phyloP scores from a whole-genome alignment of 2,113 vertebrate species.

The Plecturocebus donacophilus region DNA sequence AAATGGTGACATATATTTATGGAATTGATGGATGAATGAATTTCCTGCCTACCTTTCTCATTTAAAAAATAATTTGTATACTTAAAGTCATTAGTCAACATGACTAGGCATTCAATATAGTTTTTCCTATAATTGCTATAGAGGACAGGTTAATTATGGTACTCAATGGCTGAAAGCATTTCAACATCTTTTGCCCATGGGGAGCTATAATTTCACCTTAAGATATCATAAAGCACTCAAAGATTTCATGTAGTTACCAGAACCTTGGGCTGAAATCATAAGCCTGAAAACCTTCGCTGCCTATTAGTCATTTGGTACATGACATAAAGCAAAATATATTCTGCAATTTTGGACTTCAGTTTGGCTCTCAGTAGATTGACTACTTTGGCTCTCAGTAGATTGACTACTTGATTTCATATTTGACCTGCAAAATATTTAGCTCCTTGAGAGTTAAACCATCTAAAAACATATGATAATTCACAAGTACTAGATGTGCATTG shows the following conservation, averaged over 20 bases:
- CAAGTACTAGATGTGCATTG: constrained; percentile 14
- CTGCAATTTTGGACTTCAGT: constrained; percentile 49
- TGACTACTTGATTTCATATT: constrained; percentile 53
- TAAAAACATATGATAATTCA: constrained; percentile 41
- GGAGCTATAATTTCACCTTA: constrained; percentile 69
- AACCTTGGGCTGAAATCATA: constrained; percentile 71
- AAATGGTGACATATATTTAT: constrained; percentile 31
- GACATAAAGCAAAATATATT: constrained; percentile 59
- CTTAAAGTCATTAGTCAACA: constrained; percentile 71
- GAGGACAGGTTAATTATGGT: constrained; percentile 54
- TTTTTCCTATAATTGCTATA: constrained; percentile 68
- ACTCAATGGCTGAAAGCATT: constrained; percentile 66
- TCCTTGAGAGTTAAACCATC: constrained; percentile 39
- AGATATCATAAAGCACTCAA: constrained; percentile 75
- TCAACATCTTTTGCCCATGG: constrained; percentile 72
- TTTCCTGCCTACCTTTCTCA: constrained; percentile 20
- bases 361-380: constrained; percentile 27
- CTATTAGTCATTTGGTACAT: constrained; percentile 65
- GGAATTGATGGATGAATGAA: constrained; percentile 32
- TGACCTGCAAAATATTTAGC: constrained; percentile 23
- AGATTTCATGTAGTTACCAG: constrained; percentile 70
- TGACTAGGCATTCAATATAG: constrained; percentile 67
- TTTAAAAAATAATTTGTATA: constrained; percentile 64
- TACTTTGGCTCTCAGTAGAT: constrained; percentile 42
- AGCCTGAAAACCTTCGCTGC: constrained; percentile 56